phyloP scores from a whole-genome alignment of 2,888 invertebrate species.

The Lasius platythorax region DNA sequence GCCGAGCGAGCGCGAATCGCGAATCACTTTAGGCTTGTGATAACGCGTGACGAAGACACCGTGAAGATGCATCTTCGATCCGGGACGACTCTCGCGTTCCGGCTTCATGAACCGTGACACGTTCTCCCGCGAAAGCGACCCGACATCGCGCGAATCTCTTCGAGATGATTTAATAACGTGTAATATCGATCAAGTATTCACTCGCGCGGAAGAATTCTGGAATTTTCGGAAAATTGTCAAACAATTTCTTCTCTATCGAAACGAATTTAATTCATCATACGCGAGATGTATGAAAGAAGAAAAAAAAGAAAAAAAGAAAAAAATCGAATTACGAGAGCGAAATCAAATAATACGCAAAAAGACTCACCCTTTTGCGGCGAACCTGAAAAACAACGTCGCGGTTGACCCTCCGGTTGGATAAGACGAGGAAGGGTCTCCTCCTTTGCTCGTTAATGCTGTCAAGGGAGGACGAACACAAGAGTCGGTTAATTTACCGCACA shows the following conservation, averaged over 20 bases:
- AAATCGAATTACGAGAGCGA: background rate
- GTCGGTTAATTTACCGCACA: background rate
- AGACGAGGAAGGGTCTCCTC: background rate
- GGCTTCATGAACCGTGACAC: background rate
- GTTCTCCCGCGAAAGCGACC: constrained; percentile 8
- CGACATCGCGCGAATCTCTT: background rate
- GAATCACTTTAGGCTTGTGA: constrained; percentile 19
- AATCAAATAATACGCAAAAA: constrained; percentile 12
- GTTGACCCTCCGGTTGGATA: background rate
- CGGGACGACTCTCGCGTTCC: constrained; percentile 8
- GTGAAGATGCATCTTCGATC: constrained; percentile 35
- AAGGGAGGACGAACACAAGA: background rate
- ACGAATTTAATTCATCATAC: background rate
- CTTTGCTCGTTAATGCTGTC: background rate
- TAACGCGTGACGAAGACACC: constrained; percentile 30
- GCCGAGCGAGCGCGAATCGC: background rate
- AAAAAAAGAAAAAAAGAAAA: too few relatives aligned
- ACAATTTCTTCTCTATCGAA: background rate
- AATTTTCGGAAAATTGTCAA: background rate
- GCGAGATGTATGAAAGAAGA: background rate
- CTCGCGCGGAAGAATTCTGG: background rate
- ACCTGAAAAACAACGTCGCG: background rate
- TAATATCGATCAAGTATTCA: background rate
- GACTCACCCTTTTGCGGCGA: constrained; percentile 30
- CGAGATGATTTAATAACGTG: background rate